These are phyloP conservation scores for Drosophila micromelanica DNA, from an alignment of 1,140 invertebrate species.

Conservation along the genomic window DNA sequence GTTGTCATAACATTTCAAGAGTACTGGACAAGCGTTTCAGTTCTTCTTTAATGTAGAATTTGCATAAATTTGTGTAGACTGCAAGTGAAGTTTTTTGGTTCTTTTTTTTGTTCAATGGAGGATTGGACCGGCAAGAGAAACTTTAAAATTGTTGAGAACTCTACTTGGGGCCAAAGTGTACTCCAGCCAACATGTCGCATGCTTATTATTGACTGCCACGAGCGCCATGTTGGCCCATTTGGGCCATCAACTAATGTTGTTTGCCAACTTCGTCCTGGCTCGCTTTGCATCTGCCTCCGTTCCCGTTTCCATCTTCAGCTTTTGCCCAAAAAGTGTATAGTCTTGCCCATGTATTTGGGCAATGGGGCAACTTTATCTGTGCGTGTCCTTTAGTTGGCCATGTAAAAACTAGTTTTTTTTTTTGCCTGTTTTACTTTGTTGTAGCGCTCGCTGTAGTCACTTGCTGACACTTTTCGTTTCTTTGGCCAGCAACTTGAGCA, in stretches of 20 bases:
- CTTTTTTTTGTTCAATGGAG: constrained; percentile 18
- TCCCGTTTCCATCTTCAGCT: neutral
- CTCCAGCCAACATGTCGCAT: constrained; percentile 78
- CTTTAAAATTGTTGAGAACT: constrained; percentile 74
- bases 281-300: constrained; percentile 53
- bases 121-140: constrained; percentile 22
- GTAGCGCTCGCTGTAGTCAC: constrained; percentile 43
- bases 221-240: constrained; percentile 79
- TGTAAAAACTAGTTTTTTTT: constrained; percentile 60
- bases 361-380: constrained; percentile 45
- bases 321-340: constrained; percentile 1
- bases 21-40: constrained; percentile 36
- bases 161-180: constrained; percentile 64
- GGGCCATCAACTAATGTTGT: constrained; percentile 82
- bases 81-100: constrained; percentile 10
- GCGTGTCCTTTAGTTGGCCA: constrained; percentile 22
- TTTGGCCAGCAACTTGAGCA: constrained; percentile 41
- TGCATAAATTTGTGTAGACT: constrained; percentile 59
- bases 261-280: constrained; percentile 69
- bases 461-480: constrained; percentile 78
- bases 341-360: constrained; percentile 23
- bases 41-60: constrained; percentile 66
- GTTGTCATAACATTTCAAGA: constrained; percentile 29
- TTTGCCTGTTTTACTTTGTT: constrained; percentile 36
- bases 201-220: constrained; percentile 81